Percentiles rank a stretch among this genome's conserved stretches.
Evolutionary conservation across 2,113 vertebrate species (phyloP).

Genomic region (Puntigrus tetrazona): DNA sequence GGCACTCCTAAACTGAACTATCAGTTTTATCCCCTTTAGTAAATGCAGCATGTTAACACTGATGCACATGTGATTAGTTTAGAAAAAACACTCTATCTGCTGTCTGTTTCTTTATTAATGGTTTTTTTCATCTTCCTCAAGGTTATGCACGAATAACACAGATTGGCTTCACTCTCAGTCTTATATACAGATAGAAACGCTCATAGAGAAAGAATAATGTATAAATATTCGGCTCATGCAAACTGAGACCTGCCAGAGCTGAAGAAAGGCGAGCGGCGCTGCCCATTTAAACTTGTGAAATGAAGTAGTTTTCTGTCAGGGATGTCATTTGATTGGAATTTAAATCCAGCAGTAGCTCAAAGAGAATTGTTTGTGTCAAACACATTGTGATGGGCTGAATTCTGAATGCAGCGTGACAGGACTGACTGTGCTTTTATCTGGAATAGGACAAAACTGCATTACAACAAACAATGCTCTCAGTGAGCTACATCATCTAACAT

Average conservation of each 20-base stretch:
- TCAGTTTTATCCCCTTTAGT: background rate
- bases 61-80: conserved; percentile 43
- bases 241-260: conserved; percentile 33
- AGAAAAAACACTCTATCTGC: conserved; percentile 10
- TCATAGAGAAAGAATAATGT: conserved; percentile 12
- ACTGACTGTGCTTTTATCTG: conserved; percentile 48
- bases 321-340: conserved; percentile 66
- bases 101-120: conserved; percentile 51
- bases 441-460: background rate
- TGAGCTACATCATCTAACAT: background rate
- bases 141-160: conserved; percentile 48
- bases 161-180: conserved; percentile 39
- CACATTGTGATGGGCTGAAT: conserved; percentile 57
- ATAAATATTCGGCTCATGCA: conserved; percentile 47
- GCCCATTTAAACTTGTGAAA: conserved; percentile 50
- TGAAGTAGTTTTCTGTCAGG: conserved; percentile 60
- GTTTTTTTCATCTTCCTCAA: conserved; percentile 46
- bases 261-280: conserved; percentile 34
- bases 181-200: background rate
- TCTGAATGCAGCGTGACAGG: conserved; percentile 53
- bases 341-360: conserved; percentile 54
- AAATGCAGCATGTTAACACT: conserved; percentile 53
- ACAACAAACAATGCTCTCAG: background rate
- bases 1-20: background rate
- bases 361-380: conserved; percentile 60